Base-by-base conservation (phyloP, 2,113 vertebrate genomes). In the Nesoenas mayeri region DNA sequence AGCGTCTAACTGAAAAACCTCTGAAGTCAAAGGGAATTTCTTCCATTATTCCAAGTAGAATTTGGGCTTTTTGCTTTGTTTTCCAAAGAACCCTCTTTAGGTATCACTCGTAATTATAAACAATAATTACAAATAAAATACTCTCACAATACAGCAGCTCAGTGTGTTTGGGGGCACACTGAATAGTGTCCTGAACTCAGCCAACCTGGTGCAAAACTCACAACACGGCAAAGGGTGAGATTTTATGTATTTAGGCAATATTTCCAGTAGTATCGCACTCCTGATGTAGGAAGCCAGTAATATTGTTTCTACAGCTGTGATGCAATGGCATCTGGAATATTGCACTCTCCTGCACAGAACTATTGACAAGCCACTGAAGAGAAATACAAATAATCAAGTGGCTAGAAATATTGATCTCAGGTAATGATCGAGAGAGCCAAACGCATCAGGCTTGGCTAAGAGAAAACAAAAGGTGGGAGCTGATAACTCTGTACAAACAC, bases 311-410 rank as follows among this genome's bases (percentile, higher is more conserved):
- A 29, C 2, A 54, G 84, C 50, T 38, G 71, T 14, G 54, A 11
- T 44, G 48, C 1, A 0, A 21, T 17, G 22, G 64, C 51, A 80
- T n/a, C 79, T 71, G 69, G 34, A 72, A 81, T 88, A 95, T 42
- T 78, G 85, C 94, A 67, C 13, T 80, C 47, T 75, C 69, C 72
- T 67, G 85, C 67, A 86, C 57, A 91, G 73, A 81, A 70, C 22
- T 71, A 91, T 34, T 31, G 92, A 57, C 34, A 25, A 64, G 61
- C 5, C 79, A 14, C 82, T 60, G 75, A 57, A 69, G 57, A n/a
- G 90, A 91, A 93, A 86, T 44, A 77, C 71, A 95, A 89, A 93
- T 79, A 88, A 91, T 81, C 85, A 79, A 47, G 78, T 66, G 48
- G 50, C 3, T 65, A 79, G 85, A 90, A 86, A 65, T 83, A 95